phyloP scores from a whole-genome alignment of 2,888 invertebrate species.

The Suillia variegata region DNA sequence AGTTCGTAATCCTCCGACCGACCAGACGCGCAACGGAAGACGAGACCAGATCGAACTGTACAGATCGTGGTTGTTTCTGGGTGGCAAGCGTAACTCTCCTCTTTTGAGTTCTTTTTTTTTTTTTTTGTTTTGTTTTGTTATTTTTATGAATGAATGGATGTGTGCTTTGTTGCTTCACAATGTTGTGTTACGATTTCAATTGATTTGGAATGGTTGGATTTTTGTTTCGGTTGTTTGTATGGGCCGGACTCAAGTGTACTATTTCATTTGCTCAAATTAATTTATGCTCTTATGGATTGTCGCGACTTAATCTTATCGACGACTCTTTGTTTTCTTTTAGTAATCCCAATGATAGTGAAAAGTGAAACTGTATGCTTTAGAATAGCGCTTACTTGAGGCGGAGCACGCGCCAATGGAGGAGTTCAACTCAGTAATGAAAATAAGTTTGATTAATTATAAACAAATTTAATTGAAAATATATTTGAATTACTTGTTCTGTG shows the following conservation, averaged over 20 bases:
- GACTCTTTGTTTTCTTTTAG: neutral
- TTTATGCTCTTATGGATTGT: neutral
- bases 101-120: no score
- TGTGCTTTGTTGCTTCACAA: neutral
- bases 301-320: no score
- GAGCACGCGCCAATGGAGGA: neutral
- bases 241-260: neutral
- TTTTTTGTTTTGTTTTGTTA: no score
- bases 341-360: neutral
- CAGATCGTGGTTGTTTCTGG: no score
- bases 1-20: slow-evolving; percentile 40
- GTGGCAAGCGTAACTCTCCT: no score
- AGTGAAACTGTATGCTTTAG: neutral
- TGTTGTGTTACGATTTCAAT: neutral
- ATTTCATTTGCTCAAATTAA: neutral
- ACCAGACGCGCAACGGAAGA: no score
- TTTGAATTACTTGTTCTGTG: no score
- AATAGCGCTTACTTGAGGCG: no score
- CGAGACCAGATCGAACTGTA: neutral
- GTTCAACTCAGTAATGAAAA: no score
- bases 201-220: neutral
- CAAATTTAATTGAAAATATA: no score
- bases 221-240: neutral
- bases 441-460: no score
- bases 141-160: neutral